These are phyloP conservation scores for Drosophila cardini DNA, from an alignment of 1,140 invertebrate genomes.

Conservation along the genomic window DNA sequence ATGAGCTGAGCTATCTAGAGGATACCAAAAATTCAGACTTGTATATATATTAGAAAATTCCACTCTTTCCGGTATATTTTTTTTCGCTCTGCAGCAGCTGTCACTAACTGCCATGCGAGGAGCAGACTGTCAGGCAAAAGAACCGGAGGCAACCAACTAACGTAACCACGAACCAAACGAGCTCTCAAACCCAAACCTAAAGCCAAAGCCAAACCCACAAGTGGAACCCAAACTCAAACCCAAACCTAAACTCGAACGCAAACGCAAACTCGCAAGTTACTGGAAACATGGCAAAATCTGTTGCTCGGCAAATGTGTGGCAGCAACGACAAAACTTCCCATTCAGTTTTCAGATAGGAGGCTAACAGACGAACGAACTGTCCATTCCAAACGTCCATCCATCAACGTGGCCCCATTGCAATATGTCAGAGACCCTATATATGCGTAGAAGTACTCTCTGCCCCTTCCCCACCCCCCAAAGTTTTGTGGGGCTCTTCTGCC, in stretches of 20 bases:
- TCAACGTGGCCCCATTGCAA: constrained; percentile 64
- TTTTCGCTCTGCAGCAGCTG: constrained; percentile 64
- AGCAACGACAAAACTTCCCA: constrained; percentile 11
- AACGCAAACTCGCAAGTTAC: neutral
- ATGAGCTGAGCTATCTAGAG: neutral
- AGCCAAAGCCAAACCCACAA: neutral
- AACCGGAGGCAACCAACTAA: constrained; percentile 50
- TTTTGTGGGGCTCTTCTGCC: neutral
- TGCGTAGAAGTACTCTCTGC: constrained; percentile 30
- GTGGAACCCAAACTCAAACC: neutral
- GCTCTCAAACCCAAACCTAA: constrained; percentile 5
- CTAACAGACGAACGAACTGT: constrained; percentile 11
- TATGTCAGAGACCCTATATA: constrained; percentile 56
- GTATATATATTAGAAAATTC: constrained; percentile 31
- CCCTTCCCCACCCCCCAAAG: too few relatives aligned
- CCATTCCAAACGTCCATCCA: constrained; percentile 71
- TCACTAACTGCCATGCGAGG: constrained; percentile 73
- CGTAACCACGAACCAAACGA: constrained; percentile 32
- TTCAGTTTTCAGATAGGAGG: constrained; percentile 31
- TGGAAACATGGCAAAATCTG: constrained; percentile 35
- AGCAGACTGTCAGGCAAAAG: constrained; percentile 16
- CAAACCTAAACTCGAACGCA: neutral
- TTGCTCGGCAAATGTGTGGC: constrained; percentile 41
- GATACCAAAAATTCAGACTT: constrained; percentile 24
- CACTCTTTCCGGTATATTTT: constrained; percentile 32